Conservation (phyloP, 2,797 vertebrate species). For the Pangasius mekongensis region DNA sequence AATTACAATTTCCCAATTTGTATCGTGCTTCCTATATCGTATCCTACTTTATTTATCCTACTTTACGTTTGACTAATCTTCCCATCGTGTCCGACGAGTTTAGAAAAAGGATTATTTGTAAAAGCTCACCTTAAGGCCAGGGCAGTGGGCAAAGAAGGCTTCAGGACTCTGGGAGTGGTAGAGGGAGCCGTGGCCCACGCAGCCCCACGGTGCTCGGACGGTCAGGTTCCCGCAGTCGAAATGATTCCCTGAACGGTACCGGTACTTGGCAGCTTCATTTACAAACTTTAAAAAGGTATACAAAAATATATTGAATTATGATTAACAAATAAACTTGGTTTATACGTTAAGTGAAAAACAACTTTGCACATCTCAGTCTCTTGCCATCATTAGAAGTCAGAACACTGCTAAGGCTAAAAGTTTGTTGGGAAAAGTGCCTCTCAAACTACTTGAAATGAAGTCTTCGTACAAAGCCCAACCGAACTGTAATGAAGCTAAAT, state of each 20-base stretch:
- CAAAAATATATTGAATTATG: constrained; percentile 14
- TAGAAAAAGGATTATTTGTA: background rate
- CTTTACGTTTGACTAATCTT: background rate
- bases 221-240: constrained; percentile 95
- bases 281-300: constrained; percentile 82
- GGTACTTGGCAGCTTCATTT: constrained; percentile 97
- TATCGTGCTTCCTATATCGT: background rate
- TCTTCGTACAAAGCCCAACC: background rate
- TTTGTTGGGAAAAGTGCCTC: no score
- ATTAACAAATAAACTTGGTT: background rate
- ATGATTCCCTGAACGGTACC: constrained; percentile 94
- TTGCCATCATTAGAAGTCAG: background rate
- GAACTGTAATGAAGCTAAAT: background rate
- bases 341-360: no score
- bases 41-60: background rate
- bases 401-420: background rate
- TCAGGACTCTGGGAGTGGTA: constrained; percentile 98
- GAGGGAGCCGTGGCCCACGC: constrained; percentile 93
- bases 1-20: background rate
- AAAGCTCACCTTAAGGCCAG: constrained; percentile 89
- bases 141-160: constrained; percentile 94
- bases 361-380: background rate
- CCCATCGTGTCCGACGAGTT: background rate
- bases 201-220: constrained; percentile 95
- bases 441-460: background rate